Evolutionary conservation across 2,888 invertebrate species (phyloP).

Genomic region (Leucania comma): DNA sequence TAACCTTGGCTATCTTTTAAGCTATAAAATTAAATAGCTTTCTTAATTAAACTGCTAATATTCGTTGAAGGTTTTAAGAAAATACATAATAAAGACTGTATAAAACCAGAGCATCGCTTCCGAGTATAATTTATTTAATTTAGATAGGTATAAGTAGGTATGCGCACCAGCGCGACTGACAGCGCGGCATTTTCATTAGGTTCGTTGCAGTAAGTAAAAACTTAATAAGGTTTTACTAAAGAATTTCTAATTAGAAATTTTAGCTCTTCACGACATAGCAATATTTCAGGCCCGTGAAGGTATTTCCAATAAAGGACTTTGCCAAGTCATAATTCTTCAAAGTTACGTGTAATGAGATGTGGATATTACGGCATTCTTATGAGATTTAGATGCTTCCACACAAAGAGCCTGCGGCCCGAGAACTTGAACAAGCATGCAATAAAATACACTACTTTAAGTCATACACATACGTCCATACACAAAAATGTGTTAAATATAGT

Average conservation of each 20-base stretch:
- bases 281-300: conserved; percentile 90
- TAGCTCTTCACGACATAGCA: conserved; percentile 90
- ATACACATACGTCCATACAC: conserved; percentile 44
- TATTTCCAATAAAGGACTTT: conserved; percentile 91
- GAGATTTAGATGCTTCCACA: conserved; percentile 80
- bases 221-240: conserved; percentile 89
- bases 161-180: conserved; percentile 74
- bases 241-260: conserved; percentile 91
- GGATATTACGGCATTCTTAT: conserved; percentile 88
- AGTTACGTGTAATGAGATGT: conserved; percentile 91
- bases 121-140: conserved; percentile 69
- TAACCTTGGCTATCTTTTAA: conserved; percentile 44
- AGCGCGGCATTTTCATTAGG: conserved; percentile 88
- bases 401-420: conserved; percentile 67
- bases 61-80: conserved; percentile 53
- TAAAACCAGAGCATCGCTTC: conserved; percentile 59
- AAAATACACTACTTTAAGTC: conserved; percentile 66
- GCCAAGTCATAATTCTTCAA: conserved; percentile 91
- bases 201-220: conserved; percentile 88
- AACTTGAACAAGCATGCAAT: conserved; percentile 52
- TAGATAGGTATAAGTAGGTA: conserved; percentile 61
- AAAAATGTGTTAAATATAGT: conserved; percentile 76
- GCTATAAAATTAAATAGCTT: conserved; percentile 57
- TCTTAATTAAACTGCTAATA: conserved; percentile 62
- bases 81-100: conserved; percentile 61